Conservation (phyloP, 2,797 vertebrate species). For the Denticeps clupeoides region DNA sequence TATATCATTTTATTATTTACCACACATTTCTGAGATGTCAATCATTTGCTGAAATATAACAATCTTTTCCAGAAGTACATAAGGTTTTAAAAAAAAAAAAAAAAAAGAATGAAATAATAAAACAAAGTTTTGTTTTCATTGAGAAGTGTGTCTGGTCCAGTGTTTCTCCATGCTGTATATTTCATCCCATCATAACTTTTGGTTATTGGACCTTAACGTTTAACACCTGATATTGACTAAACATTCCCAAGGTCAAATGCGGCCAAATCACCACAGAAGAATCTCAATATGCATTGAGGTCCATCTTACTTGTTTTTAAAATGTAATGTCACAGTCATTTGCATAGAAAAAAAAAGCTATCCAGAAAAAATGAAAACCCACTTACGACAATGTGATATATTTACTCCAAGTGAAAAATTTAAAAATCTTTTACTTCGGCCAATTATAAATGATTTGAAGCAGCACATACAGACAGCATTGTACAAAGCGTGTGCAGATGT, state of each 20-base stretch:
- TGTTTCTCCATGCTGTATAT: not conserved
- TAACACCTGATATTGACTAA: too few species aligned
- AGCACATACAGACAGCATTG: not conserved
- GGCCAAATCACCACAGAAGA: too few species aligned
- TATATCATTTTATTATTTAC: too few species aligned
- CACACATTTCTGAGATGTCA: constrained; percentile 2
- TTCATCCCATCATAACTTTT: too few species aligned
- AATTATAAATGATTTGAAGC: constrained; percentile 1
- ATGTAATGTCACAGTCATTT: too few species aligned
- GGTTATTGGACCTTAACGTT: too few species aligned
- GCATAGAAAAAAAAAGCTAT: not conserved
- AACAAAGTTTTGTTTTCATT: not conserved
- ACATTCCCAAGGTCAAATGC: constrained; percentile 2
- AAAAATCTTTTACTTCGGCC: not conserved
- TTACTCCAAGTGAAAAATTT: not conserved
- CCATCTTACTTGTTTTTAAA: too few species aligned
- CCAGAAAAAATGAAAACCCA: not conserved
- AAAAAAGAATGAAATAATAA: not conserved
- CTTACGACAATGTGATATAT: not conserved
- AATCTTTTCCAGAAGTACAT: too few species aligned
- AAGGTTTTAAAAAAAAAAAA: not conserved
- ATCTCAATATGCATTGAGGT: too few species aligned
- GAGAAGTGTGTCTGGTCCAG: not conserved
- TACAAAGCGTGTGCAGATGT: not conserved
- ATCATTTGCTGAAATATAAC: too few species aligned